Conservation (phyloP, 2,888 invertebrate species). For the Monopis laevigella region DNA sequence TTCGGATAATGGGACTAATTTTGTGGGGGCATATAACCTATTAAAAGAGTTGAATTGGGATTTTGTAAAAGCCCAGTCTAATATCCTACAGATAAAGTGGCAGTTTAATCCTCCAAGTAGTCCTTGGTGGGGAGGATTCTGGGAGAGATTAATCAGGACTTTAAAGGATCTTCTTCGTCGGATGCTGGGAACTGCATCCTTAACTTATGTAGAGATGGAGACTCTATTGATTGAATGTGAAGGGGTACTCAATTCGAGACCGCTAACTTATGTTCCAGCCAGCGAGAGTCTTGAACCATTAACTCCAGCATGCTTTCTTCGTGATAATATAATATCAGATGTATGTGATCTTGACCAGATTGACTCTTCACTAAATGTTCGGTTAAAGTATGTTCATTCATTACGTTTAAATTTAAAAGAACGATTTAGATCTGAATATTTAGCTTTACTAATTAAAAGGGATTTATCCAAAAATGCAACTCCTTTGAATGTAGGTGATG, state of each 20-base stretch:
- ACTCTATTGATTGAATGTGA: slow-evolving; percentile 18
- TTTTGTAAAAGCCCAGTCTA: not conserved
- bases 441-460: not conserved
- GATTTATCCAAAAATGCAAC: not conserved
- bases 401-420: slow-evolving; percentile 15
- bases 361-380: not conserved
- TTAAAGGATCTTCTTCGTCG: slow-evolving; percentile 32
- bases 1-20: not conserved
- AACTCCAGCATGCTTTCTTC: slow-evolving; percentile 11
- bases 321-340: slow-evolving; percentile 12
- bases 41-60: slow-evolving; percentile 2
- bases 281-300: slow-evolving; percentile 4
- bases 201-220: slow-evolving; percentile 10
- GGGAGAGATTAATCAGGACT: slow-evolving; percentile 34
- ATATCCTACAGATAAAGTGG: slow-evolving; percentile 18
- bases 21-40: not conserved
- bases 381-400: not conserved
- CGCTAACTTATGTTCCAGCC: not conserved
- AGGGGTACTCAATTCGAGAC: not conserved
- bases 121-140: slow-evolving; percentile 45
- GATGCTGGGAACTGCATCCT: slow-evolving; percentile 26
- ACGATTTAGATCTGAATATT: slow-evolving; percentile 12
- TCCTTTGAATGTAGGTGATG: slow-evolving; percentile 8
- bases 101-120: slow-evolving; percentile 34
- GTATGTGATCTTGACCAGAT: slow-evolving; percentile 4